Evolutionary conservation across 2,113 vertebrate species (phyloP).

Genomic region (Perca flavescens): DNA sequence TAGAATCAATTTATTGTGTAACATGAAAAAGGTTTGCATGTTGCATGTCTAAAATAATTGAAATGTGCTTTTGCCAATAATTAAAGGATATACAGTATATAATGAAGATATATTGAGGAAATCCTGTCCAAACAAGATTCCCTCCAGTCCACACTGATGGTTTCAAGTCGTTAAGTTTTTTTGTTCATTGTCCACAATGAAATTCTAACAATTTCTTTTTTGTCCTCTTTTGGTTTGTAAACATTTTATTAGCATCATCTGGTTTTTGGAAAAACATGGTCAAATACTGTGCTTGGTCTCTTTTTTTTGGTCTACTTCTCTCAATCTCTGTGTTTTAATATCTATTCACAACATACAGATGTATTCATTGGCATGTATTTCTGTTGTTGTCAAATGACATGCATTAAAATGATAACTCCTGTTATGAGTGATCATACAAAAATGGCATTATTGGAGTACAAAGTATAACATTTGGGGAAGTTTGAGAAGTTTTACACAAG

Average conservation of each 20-base stretch:
- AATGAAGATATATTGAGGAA: background rate
- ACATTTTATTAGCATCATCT: constrained; percentile 23
- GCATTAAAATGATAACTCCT: background rate
- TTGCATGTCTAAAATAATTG: background rate
- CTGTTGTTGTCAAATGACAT: background rate
- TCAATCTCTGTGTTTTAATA: background rate
- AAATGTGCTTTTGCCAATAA: too few species aligned
- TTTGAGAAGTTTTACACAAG: background rate
- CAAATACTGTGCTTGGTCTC: background rate
- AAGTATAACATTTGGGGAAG: background rate
- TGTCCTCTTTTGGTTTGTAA: background rate
- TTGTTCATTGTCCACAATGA: background rate
- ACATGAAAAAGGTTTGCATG: constrained; percentile 10
- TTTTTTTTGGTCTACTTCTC: background rate
- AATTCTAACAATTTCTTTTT: background rate
- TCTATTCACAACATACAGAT: background rate
- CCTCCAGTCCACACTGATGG: background rate
- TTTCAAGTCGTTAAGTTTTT: background rate
- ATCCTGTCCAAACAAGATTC: constrained; percentile 7
- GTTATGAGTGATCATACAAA: background rate
- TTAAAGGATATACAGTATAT: too few species aligned
- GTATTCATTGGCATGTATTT: background rate
- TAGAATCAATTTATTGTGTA: background rate
- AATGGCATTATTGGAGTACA: too few species aligned
- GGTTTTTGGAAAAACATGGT: constrained; percentile 13